Base-by-base conservation (phyloP, 2,888 invertebrate species). In the Eilema sororculum region DNA sequence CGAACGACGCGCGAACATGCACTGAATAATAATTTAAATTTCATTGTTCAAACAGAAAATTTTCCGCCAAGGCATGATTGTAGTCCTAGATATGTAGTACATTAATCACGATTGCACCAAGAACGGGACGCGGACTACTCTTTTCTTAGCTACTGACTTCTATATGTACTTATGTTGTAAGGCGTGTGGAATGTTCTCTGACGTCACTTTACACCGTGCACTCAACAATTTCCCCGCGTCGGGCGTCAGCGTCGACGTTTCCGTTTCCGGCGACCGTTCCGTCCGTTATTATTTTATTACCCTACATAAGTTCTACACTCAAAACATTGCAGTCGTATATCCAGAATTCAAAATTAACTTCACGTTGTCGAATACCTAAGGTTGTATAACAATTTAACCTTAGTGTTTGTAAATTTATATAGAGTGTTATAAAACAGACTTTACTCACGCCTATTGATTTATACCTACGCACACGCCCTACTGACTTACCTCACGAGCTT, bases 211-310 rank as follows among this genome's bases (percentile, higher is more conserved):
- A 78, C 75, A 79, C 81, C 79, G 79, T 78, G 81, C 80, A 81
- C 79, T 77, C 79, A 77, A 82, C 85, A 86, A 86, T 86, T 86
- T 82, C 72, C 78, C 78, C 78, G 65, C 76, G 75, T 75, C 79
- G 74, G 81, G 82, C 86, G 85, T 86, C 87, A 84, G 81, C 83
- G 78, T 76, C 76, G 79, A 80, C 84, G 85, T 86, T 89, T 89
- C 89, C 89, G 83, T 69, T 86, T 89, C 87, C 87, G 86, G 78
- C 83, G 78, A 78, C 81, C 82, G 75, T 82, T 83, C 77, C 82
- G 77, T 79, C 84, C 81, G 78, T 83, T 87, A 87, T 88, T 88
- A 88, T 89, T 86, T 88, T 87, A 88, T 86, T 84, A 79, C 83
- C 76, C 73, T 74, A 81, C 79, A 80, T 81, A 83, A 83, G 78